Evolutionary conservation across 1,140 invertebrate genomes (phyloP), one percentile per base, ranked within the genome.

Genomic region (Drosophila kepulauana): DNA sequence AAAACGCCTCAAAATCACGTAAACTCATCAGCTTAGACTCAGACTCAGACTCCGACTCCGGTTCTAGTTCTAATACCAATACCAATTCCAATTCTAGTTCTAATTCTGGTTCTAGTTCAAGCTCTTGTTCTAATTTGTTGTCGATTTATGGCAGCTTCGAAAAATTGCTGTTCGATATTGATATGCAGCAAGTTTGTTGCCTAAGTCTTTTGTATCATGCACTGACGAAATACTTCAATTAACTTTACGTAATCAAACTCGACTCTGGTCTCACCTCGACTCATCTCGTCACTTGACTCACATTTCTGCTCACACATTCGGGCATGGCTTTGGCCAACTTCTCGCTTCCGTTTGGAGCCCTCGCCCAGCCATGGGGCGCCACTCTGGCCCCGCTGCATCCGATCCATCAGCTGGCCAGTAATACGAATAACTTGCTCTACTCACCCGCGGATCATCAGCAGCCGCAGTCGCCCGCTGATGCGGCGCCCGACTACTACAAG

Each of bases 371-470:
- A 4, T 92, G 92, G 92, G 79, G 84, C 59, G 91, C 91, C 15
- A 92, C 92, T 35, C 56, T 92, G 54, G 91, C 90, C 8, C 91
- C 92, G 25, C 63, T 92, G 51, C 92, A 92, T 74, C 82, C 91
- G 11, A 79, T 92, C 45, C 87, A 92, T 54, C 92, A 92, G 70
- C 67, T 92, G 75, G 92, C 91, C 8, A 82, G 84, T 56, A 92
- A 90, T 56, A 92, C 92, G 8, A 93, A 93, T 30, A 92, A 92
- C 81, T 74, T 92, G 52, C 72, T 93, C 1, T 93, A 92, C 70
- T 91, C 84, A 48, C 92, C 92, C 64, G 88, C 85, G 28, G 91
- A 89, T 48, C 92, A 92, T 67, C 91, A 78, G 54, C 75, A 79
- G 38, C 66, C 65, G 13, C 71, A 67, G 13, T 56, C 72, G 20